A percentile compares a stretch with the other conserved stretches of the same genome.
These are phyloP conservation scores for Heliconius nattereri DNA, from an alignment of 1,140 invertebrate species.

Conservation along the genomic window DNA sequence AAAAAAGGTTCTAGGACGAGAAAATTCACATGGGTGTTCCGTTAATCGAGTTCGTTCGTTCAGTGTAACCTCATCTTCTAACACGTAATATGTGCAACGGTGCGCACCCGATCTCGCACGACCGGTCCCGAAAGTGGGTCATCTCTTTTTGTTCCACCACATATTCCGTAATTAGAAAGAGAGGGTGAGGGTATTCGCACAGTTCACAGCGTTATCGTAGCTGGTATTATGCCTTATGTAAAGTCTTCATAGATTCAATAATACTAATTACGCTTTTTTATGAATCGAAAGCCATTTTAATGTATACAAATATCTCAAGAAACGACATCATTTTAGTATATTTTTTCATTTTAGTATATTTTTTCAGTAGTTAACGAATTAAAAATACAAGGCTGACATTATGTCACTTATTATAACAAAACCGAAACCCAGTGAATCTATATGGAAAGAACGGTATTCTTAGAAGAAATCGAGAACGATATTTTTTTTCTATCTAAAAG, in stretches of 20 bases:
- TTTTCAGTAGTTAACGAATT: too few species aligned
- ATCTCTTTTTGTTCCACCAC: conserved; percentile 81
- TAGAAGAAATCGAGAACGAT: too few species aligned
- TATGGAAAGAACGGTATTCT: too few species aligned
- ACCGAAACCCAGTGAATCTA: too few species aligned
- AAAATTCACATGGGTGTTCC: conserved; percentile 78
- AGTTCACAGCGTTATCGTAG: conserved; percentile 48
- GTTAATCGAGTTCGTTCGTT: conserved; percentile 64
- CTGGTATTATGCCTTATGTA: conserved; percentile 53
- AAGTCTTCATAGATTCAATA: neutral
- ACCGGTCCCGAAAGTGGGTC: conserved; percentile 80
- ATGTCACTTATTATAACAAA: too few species aligned
- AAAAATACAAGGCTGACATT: too few species aligned
- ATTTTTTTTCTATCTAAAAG: too few species aligned
- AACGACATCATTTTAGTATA: too few species aligned
- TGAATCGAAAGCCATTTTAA: too few species aligned
- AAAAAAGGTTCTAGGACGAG: conserved; percentile 76
- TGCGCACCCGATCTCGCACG: conserved; percentile 73
- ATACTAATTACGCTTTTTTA: neutral
- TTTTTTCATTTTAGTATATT: too few species aligned
- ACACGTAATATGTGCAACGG: conserved; percentile 76
- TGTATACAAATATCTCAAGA: too few species aligned
- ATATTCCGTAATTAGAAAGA: conserved; percentile 80
- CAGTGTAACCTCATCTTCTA: conserved; percentile 72
- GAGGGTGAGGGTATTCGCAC: conserved; percentile 60